These are phyloP conservation scores for Ichneumoninae sp. DNA, from an alignment of 2,888 invertebrate genomes.

Conservation along the genomic window DNA sequence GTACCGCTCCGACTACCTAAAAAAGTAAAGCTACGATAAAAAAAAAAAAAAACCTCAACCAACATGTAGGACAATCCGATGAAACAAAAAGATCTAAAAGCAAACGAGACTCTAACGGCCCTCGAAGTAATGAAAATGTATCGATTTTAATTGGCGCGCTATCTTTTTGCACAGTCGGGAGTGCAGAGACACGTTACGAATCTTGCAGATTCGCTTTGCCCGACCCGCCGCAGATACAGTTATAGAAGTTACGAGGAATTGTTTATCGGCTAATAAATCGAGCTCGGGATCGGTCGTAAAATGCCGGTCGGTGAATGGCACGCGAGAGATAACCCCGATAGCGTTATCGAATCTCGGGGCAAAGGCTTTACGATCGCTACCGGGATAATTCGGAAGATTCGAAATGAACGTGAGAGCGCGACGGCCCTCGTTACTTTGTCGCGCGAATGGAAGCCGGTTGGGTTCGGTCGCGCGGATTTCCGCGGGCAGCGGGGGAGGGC, in stretches of 20 bases:
- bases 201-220: neutral
- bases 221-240: neutral
- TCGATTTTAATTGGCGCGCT: neutral
- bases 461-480: neutral
- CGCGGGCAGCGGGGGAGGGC: conserved; percentile 42
- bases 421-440: conserved; percentile 59
- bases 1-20: too few species aligned
- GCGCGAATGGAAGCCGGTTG: conserved; percentile 26
- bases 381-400: conserved; percentile 67
- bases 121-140: neutral
- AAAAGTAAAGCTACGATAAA: too few species aligned
- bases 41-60: neutral
- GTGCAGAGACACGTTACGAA: conserved; percentile 8
- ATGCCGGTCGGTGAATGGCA: conserved; percentile 2
- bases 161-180: neutral
- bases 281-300: conserved; percentile 53
- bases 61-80: neutral
- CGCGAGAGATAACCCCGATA: conserved; percentile 30
- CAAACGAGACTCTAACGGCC: neutral
- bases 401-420: conserved; percentile 63
- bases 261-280: conserved; percentile 55
- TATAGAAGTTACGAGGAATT: conserved; percentile 14
- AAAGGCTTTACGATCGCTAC: conserved; percentile 64
- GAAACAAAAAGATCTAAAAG: neutral
- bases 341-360: conserved; percentile 33